Evolutionary conservation across 35 echinoderm and acorn worm species (phyloP), one percentile per base, ranked within the genome.

Genomic region (Apostichopus parvimensis): DNA sequence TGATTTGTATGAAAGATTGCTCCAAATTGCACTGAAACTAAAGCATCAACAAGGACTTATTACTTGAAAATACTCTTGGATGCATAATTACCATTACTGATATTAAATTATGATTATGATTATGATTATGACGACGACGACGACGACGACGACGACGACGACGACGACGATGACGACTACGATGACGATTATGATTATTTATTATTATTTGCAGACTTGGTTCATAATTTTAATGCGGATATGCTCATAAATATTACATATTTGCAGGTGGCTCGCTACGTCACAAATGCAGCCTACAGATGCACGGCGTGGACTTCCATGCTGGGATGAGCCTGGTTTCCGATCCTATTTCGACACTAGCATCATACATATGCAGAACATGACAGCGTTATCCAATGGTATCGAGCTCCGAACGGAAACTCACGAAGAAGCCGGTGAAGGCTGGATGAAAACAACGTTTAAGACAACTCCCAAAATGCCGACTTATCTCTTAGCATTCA

Each of bases 241-340:
- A 61, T 61, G 8, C 12, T 61, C 7, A 9, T 12, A 12, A 61
- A 7, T 61, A 61, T 61, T 73, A 15, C 25, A 72, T 52, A 52
- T 1, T 86, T 86, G 11, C 22, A 98, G 96, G 77, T 94, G 76
- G 70, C 78, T 92, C 59, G 96, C 91, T n/a, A 95, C 94, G 9
- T 94, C 96, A 3, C 94, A 95, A 73, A 93, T 98, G 92, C 91
- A 98, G 54, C 81, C 93, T 20, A 94, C 96, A 53, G 72, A 93
- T n/a, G 94, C 88, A 24, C 91, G 96, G 17, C 76, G 86, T 8
- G 92, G 86, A 4, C 81, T 95, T 21, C 96, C 96, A 6, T 98
- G 96, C 81, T 98, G 94, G 76, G 96, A 98, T 73, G 96, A 98
- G 54, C 96, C 96, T 13, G 88, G 82, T 54, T 92, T 98, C 20